Evolutionary conservation across 2,113 vertebrate species (phyloP).

Genomic region (Cranoglanis bouderius): DNA sequence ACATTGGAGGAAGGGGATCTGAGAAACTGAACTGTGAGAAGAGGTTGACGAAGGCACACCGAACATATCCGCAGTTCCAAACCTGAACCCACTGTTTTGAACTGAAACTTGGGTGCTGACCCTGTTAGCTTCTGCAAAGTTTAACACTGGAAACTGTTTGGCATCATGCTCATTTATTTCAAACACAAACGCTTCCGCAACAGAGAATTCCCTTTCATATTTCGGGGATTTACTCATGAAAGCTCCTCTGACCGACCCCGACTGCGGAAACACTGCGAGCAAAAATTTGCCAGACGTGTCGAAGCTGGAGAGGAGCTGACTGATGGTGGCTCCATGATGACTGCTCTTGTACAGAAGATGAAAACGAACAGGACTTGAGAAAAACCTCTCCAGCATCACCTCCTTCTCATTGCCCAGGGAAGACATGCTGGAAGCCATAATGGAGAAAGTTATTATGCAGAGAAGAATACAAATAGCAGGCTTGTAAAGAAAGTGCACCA

Average conservation of each 20-base stretch:
- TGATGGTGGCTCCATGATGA: background rate
- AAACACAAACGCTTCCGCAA: slow-evolving; percentile 22
- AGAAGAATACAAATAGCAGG: background rate
- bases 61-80: no score
- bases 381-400: background rate
- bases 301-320: background rate
- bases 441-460: background rate
- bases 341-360: slow-evolving; percentile 45
- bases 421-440: slow-evolving; percentile 32
- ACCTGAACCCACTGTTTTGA: background rate
- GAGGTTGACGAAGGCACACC: no score
- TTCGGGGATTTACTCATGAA: slow-evolving; percentile 26
- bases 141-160: background rate
- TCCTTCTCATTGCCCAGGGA: slow-evolving; percentile 24
- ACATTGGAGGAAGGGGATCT: no score
- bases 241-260: background rate
- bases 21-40: no score
- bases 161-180: background rate
- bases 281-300: slow-evolving; percentile 7
- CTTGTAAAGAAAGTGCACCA: background rate
- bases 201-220: background rate
- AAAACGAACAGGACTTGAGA: slow-evolving; percentile 32
- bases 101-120: background rate
- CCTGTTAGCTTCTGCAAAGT: background rate
- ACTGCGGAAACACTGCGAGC: background rate